Conservation (phyloP, 2,888 invertebrate species). For the Cheilosia grossa region DNA sequence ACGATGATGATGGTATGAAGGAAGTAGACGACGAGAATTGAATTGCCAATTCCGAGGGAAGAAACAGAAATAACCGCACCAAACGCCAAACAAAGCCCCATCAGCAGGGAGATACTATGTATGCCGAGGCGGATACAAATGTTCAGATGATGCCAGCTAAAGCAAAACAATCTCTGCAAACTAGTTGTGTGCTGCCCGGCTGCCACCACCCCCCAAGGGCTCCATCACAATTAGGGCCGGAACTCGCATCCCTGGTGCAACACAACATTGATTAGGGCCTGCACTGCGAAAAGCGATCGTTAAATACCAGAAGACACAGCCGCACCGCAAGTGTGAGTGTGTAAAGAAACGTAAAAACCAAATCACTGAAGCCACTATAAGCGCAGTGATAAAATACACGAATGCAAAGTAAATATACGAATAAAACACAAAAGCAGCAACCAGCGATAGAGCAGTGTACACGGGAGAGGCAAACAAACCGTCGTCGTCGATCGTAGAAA, state of each 20-base stretch:
- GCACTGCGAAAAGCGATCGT: conserved; percentile 39
- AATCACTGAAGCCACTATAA: conserved; percentile 58
- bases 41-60: conserved; percentile 65
- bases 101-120: conserved; percentile 26
- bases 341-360: conserved; percentile 38
- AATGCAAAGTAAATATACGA: conserved; percentile 62
- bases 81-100: conserved; percentile 61
- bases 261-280: conserved; percentile 71
- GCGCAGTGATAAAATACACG: conserved; percentile 62
- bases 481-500: conserved; percentile 38
- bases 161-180: conserved; percentile 58
- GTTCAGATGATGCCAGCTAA: conserved; percentile 43
- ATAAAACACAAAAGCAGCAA: conserved; percentile 39
- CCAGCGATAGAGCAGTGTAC: conserved; percentile 50
- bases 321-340: conserved; percentile 69
- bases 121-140: conserved; percentile 62
- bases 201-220: conserved; percentile 1
- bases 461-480: conserved; percentile 38
- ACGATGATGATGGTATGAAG: conserved; percentile 63
- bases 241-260: conserved; percentile 66
- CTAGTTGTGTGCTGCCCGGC: conserved; percentile 52
- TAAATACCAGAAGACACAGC: conserved; percentile 63
- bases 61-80: conserved; percentile 18
- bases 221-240: conserved; percentile 52
- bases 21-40: conserved; percentile 73